phyloP scores from a whole-genome alignment of 2,797 vertebrate species.

The Phoxinus dragarum region DNA sequence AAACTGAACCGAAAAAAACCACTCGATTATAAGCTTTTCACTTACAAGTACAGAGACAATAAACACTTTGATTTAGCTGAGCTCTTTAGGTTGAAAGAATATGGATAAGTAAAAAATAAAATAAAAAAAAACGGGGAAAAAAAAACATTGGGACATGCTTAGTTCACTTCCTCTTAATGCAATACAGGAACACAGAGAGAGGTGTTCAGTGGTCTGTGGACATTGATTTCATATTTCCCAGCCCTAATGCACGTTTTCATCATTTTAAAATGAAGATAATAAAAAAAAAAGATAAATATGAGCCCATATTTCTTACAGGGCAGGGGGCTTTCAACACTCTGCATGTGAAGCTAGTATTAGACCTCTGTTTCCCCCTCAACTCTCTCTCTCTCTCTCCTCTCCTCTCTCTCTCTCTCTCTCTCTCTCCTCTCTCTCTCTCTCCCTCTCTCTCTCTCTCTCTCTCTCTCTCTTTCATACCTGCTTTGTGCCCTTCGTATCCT shows the following conservation, averaged over 20 bases:
- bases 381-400: too few species aligned
- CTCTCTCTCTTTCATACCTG: constrained; percentile 71
- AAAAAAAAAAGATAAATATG: constrained; percentile 75
- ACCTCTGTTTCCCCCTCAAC: constrained; percentile 78
- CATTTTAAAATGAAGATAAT: constrained; percentile 82
- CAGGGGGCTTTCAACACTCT: constrained; percentile 93
- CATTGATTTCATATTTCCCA: constrained; percentile 88
- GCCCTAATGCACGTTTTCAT: constrained; percentile 90
- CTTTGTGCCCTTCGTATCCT: constrained; percentile 69
- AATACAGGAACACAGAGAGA: constrained; percentile 71
- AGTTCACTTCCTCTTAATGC: constrained; percentile 72
- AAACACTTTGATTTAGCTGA: constrained; percentile 69
- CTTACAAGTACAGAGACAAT: constrained; percentile 72
- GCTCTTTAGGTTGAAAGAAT: constrained; percentile 61
- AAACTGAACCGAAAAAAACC: constrained; percentile 59
- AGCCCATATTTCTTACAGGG: constrained; percentile 85
- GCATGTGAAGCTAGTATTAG: constrained; percentile 99
- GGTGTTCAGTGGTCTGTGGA: constrained; percentile 75
- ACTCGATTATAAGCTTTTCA: constrained; percentile 67
- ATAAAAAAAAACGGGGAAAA: constrained; percentile 17
- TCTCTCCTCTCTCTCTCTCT: constrained; percentile 18
- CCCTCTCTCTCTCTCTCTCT: constrained; percentile 50
- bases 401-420: constrained; percentile 53
- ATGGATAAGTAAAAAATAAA: constrained; percentile 71
- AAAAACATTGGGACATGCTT: constrained; percentile 68